Base-by-base conservation (phyloP, 2,888 invertebrate species). In the Hesperia comma region DNA sequence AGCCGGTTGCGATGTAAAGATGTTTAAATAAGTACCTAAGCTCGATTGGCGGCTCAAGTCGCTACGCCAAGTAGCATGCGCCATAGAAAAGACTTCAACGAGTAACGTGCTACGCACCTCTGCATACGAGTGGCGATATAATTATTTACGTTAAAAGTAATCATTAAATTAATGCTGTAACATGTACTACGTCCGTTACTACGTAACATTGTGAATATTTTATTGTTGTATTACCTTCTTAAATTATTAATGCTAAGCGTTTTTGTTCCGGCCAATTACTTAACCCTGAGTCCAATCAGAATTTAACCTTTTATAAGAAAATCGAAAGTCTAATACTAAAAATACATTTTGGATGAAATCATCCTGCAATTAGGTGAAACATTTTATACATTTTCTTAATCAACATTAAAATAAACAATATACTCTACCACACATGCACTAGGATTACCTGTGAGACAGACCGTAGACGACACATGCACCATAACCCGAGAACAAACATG, bases 41-140 rank as follows among this genome's bases (percentile, higher is more conserved):
- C 26, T 26, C 26, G n/a, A n/a, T n/a, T n/a, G n/a, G n/a, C n/a
- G n/a, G 26, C 26, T 26, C 2, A 2, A 26, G 26, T 5, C 26
- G 26, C 26, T 26, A 26, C 3, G 3, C 3, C 26, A 26, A 10
- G 10, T 14, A 8, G 14, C 2, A 32, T 1, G 14, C 19, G 14
- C 26, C n/a, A 26, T 61, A 51, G n/a, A 61, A 53, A 61, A 61
- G 51, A 53, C 53, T 53, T 61, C 61, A 61, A 61, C 61, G 61
- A 61, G 17, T 7, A 37, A 2, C 12, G 3, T 2, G 37, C 37
- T 37, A 46, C 46, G 7, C 7, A 12, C 46, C 6, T 8, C 41
- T 5, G 6, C 14, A 41, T 41, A 10, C 14, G 41, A 14, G 10
- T 41, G n/a, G 41, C 41, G n/a, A n/a, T n/a, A n/a, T n/a, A n/a